Evolutionary conservation across 2,797 vertebrate genomes (phyloP).

Genomic region (Eulemur coronatus): DNA sequence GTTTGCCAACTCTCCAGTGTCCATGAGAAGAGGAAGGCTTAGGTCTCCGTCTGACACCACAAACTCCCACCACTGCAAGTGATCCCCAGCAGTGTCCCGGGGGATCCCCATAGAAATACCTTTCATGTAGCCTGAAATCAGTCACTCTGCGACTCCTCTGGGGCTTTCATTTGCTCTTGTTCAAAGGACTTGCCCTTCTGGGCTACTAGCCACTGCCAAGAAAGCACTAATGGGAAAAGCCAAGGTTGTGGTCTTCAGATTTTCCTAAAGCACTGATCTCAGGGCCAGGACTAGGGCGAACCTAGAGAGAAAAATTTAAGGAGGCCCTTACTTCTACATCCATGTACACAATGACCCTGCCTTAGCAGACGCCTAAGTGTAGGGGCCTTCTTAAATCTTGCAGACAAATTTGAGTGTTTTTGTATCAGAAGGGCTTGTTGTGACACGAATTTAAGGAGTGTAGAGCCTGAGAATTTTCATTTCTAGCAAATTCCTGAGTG

Average conservation of each 20-base stretch:
- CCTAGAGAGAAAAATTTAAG: not conserved
- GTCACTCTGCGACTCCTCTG: not conserved
- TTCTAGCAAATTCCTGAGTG: not conserved
- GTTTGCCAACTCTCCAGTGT: not conserved
- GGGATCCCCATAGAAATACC: not conserved
- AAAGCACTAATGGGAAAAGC: not conserved
- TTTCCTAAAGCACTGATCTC: not conserved
- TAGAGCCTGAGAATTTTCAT: not conserved
- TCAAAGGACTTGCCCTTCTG: not conserved
- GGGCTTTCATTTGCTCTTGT: not conserved
- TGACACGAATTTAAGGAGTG: not conserved
- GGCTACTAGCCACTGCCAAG: not conserved
- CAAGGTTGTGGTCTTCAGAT: not conserved
- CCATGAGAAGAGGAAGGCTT: not conserved
- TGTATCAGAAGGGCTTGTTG: not conserved
- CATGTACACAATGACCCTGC: not conserved
- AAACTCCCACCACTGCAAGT: fast-evolving
- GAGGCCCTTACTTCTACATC: not conserved
- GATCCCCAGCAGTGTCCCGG: not conserved
- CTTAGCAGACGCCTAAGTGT: not conserved
- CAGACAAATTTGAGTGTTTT: not conserved
- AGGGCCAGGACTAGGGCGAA: not conserved
- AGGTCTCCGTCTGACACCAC: not conserved
- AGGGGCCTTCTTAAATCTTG: not conserved
- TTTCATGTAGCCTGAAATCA: not conserved